These are phyloP conservation scores for Halocynthia aurantium DNA, from an alignment of 23 tunicate species.

Conservation along the genomic window DNA sequence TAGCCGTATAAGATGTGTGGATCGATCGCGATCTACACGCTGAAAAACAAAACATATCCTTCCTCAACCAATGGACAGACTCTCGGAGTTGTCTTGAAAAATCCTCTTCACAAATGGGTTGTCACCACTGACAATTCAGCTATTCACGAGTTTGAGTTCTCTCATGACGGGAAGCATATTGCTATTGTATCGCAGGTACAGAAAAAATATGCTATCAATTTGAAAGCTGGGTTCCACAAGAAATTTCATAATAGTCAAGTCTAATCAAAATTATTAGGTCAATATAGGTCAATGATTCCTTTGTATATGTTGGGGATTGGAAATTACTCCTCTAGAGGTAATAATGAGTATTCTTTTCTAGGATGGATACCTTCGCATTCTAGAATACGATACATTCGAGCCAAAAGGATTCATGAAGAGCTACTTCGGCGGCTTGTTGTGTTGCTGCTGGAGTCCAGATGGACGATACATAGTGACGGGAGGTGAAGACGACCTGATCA, in stretches of 20 bases:
- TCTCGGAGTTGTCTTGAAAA: conserved; percentile 16
- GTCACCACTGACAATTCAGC: conserved; percentile 79
- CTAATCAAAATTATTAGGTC: background rate
- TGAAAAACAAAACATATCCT: conserved; percentile 36
- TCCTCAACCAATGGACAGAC: conserved; percentile 19
- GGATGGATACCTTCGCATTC: conserved; percentile 84
- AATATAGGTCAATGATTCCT: background rate
- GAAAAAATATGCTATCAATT: background rate
- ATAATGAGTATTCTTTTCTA: conserved; percentile 19
- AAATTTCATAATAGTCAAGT: background rate
- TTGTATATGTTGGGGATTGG: background rate
- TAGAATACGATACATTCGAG: conserved; percentile 58
- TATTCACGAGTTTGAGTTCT: conserved; percentile 66
- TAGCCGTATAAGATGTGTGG: conserved; percentile 56
- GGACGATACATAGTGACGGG: conserved; percentile 95
- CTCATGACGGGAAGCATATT: conserved; percentile 68
- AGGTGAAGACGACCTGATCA: conserved; percentile 96
- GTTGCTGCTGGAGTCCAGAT: conserved; percentile 97
- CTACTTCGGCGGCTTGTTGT: conserved; percentile 90
- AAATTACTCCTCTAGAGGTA: background rate
- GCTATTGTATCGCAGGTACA: conserved; percentile 89
- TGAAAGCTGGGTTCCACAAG: background rate
- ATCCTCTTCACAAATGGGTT: conserved; percentile 90
- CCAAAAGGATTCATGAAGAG: conserved; percentile 78
- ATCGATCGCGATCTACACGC: conserved; percentile 36